Base-by-base conservation (phyloP, 92 coral and sea anemone species). In the Pocillopora meandrina region DNA sequence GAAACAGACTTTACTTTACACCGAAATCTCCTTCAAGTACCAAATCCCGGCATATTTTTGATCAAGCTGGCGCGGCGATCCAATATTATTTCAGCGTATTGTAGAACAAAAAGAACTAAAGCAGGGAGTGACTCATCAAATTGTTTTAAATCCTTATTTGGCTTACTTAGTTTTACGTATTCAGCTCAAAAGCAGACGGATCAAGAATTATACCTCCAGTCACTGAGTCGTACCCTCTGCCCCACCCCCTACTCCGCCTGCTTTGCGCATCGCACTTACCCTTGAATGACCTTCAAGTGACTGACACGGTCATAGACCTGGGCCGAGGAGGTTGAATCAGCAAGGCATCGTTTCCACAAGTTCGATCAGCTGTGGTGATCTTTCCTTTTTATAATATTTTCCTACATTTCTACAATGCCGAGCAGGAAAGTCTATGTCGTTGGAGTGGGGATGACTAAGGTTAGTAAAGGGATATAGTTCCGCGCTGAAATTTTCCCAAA, bases 391-490 rank as follows among this genome's bases (percentile, higher is more conserved):
- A 47, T 0, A 18, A 35, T 6, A 17, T 34, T 65, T 79, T 49
- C 42, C 5, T 3, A 20, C 49, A 17, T 75, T 79, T 84, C 26
- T 20, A 91, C 82, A 78, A 94, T 94, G 98, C 92, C 93, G 34
- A 93, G 93, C 61, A 84, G 85, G 75, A 94, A 87, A 83, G 98
- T 96, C 57, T 96, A 76, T 52, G 98, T 94, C 3, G 95, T 92
- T 78, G 98, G 98, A 71, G 98, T 96, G n/a, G 98, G 98, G 12
- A 96, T 96, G 98, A 96, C 98, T 72, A 96, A 96, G 95, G 98
- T 96, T 56, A 65, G 94, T 76, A 56, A 12, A 7, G 21, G 19
- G 65, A 19, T 47, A 10, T 60, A 4, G n/a, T 19, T 79, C 56
- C 33, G 19, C 4, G 19, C 0, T 64, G 16, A 2, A 52, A 42